phyloP scores from a whole-genome alignment of 2,888 invertebrate genomes.

The Andrena flavipes region DNA sequence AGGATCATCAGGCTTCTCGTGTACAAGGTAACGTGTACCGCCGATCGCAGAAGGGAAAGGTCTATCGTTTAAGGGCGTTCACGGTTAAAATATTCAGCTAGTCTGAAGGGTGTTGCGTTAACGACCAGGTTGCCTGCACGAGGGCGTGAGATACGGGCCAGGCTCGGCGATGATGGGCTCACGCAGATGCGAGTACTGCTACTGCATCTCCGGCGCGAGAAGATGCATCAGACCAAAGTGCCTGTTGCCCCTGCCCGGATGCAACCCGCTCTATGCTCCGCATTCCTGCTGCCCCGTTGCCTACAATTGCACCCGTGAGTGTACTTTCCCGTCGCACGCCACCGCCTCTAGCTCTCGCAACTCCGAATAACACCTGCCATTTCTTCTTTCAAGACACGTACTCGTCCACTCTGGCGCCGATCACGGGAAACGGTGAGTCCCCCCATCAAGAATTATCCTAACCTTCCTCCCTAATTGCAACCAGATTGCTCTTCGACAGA shows the following conservation, averaged over 20 bases:
- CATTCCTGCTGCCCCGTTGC: slow-evolving; percentile 93
- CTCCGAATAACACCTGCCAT: slow-evolving; percentile 35
- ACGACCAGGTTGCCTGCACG: slow-evolving; percentile 88
- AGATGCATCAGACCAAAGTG: slow-evolving; percentile 93
- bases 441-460: background rate
- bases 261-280: slow-evolving; percentile 87
- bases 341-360: background rate
- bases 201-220: slow-evolving; percentile 88
- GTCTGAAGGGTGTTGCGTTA: slow-evolving; percentile 32
- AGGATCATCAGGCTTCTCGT: slow-evolving; percentile 41
- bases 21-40: slow-evolving; percentile 57
- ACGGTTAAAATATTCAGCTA: slow-evolving; percentile 12
- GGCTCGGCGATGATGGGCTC: slow-evolving; percentile 94
- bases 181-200: slow-evolving; percentile 94
- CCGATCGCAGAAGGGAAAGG: background rate
- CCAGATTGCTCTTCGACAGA: too few species aligned
- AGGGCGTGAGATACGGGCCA: slow-evolving; percentile 90
- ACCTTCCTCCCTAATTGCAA: too few species aligned
- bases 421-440: slow-evolving; percentile 77
- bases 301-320: slow-evolving; percentile 89
- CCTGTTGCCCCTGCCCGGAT: slow-evolving; percentile 90
- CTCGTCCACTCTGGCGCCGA: slow-evolving; percentile 75
- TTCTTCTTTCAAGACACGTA: slow-evolving; percentile 63
- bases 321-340: slow-evolving; percentile 40
- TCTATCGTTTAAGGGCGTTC: background rate